Evolutionary conservation across 1,140 invertebrate genomes (phyloP), one percentile per base, ranked within the genome.

Genomic region (Bombus picipes): DNA sequence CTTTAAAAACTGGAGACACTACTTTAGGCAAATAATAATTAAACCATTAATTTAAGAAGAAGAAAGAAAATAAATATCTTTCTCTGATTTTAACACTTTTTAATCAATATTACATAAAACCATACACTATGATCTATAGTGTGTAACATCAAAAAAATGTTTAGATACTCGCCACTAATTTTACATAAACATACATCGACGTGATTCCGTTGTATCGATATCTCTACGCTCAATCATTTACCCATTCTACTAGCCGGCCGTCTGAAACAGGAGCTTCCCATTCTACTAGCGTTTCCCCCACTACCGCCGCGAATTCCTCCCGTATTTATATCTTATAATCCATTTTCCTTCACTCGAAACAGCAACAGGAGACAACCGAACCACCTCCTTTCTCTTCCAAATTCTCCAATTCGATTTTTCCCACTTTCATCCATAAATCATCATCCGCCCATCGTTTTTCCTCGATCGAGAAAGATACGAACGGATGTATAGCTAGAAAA

Each of bases 271-370:
- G 76, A 71, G 57, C 81, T 22, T 62, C 77, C 68, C 68, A 65
- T 80, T 72, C 77, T 73, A 85, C 83, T 80, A 62, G 39, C 83
- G 32, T 32, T 79, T 32, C 2, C 68, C 43, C 77, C 71, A 43
- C 68, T n/a, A 53, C 2, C 77, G 53, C 22, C 43, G 13, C 34
- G 68, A 80, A 85, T 85, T 73, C 83, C 83, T 25, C 22, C 32
- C 53, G 83, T 85, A 85, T 85, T 85, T 85, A 85, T 85, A 85
- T 80, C 83, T 59, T 65, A n/a, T 80, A 80, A 85, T 80, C 53
- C 83, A 80, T 80, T 85, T 85, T 80, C 79, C 59, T 72, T 53
- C 34, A 80, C 41, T 28, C 25, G 34, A 72, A 80, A 80, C 41
- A 62, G 76, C 39, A 32, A 70, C 65, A 70, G 70, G 32, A 25